A percentile compares a stretch with the other conserved stretches of the same genome.
These are phyloP conservation scores for Philaenus spumarius DNA, from an alignment of 1,140 invertebrate species.

Conservation along the genomic window DNA sequence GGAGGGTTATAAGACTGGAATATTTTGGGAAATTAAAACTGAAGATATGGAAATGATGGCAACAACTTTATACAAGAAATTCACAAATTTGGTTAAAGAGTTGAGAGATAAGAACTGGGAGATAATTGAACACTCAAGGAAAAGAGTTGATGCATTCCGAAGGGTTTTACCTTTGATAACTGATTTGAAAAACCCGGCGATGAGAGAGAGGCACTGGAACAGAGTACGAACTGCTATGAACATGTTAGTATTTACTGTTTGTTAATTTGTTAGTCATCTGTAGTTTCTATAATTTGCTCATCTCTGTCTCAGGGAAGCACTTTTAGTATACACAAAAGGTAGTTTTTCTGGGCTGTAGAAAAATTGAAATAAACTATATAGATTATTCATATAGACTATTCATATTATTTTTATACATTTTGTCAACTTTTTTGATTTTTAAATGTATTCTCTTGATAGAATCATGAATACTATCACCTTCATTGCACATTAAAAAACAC, in stretches of 20 bases:
- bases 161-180: constrained; percentile 68
- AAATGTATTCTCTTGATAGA: too few relatives aligned
- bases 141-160: constrained; percentile 65
- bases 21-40: constrained; percentile 65
- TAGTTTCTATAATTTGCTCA: too few relatives aligned
- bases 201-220: constrained; percentile 76
- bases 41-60: constrained; percentile 61
- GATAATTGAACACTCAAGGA: constrained; percentile 63
- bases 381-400: too few relatives aligned
- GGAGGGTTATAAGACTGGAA: constrained; percentile 63
- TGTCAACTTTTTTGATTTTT: too few relatives aligned
- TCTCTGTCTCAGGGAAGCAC: too few relatives aligned
- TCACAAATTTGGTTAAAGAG: constrained; percentile 60
- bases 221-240: constrained; percentile 53
- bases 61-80: constrained; percentile 51
- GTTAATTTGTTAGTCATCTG: too few relatives aligned
- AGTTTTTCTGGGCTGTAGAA: too few relatives aligned
- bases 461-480: too few relatives aligned
- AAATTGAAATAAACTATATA: too few relatives aligned
- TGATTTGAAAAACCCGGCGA: constrained; percentile 73
- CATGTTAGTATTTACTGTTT: constrained; percentile 22
- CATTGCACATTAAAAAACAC: too few relatives aligned
- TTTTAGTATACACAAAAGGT: too few relatives aligned
- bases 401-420: too few relatives aligned
- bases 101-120: constrained; percentile 73